Conservation (phyloP, 2,888 invertebrate genomes). For the Tachystola acroxantha region DNA sequence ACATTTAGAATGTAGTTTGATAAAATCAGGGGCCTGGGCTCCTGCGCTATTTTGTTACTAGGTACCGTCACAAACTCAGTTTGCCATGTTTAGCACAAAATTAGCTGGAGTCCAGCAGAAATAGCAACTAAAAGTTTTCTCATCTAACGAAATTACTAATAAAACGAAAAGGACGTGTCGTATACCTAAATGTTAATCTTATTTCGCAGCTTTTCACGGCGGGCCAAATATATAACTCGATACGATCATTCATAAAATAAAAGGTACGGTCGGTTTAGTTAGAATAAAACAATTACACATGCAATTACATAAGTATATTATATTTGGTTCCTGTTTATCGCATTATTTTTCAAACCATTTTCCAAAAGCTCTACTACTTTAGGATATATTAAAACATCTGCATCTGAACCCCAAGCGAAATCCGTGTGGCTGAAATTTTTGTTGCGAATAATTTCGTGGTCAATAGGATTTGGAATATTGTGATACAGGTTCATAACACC, state of each 20-base stretch:
- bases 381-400: slow-evolving; percentile 32
- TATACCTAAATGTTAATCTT: not conserved
- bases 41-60: too few relatives aligned
- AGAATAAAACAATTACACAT: too few relatives aligned
- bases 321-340: slow-evolving; percentile 16
- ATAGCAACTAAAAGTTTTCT: not conserved
- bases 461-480: slow-evolving; percentile 41
- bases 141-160: slow-evolving; percentile 1
- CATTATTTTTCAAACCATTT: slow-evolving; percentile 21
- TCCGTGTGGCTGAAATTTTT: slow-evolving; percentile 47
- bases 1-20: too few relatives aligned
- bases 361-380: slow-evolving; percentile 41
- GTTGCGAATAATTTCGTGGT: slow-evolving; percentile 41
- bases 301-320: too few relatives aligned
- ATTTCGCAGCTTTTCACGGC: not conserved
- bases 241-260: too few relatives aligned
- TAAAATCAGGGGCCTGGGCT: too few relatives aligned
- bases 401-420: slow-evolving; percentile 45
- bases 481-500: slow-evolving; percentile 45
- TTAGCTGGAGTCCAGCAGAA: too few relatives aligned
- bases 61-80: not conserved
- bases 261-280: too few relatives aligned
- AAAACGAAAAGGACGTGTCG: not conserved
- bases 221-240: too few relatives aligned
- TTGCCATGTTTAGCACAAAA: not conserved